Base-by-base conservation (phyloP, 2,113 vertebrate species). In the Aleadryas rufinucha region DNA sequence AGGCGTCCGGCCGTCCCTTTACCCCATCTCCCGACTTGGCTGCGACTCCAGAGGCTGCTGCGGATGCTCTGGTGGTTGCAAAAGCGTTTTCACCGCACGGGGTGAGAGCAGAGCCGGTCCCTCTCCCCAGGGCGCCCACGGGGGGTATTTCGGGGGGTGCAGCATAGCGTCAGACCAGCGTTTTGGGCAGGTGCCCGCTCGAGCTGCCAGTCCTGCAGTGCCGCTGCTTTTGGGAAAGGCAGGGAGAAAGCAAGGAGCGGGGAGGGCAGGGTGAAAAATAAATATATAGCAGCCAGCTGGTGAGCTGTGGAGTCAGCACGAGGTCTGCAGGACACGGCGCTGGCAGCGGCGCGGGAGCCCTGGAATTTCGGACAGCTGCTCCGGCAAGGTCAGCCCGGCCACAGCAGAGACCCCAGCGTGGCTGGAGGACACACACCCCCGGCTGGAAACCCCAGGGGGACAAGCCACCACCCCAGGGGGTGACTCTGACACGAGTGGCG, bases 241-340 rank as follows among this genome's bases (percentile, higher is more conserved):
- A 28, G 63, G 27, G 64, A 84, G 75, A 88, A 87, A 76, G 81
- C 68, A 35, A 56, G n/a, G 66, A 74, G 49, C 5, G 4, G 5
- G 16, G 30, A 16, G 33, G 28, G 12, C 20, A 42, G 74, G 74
- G 50, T 65, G 56, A 77, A 95, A 74, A 95, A 95, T 84, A 96
- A 96, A 95, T 91, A 94, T 89, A 89, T 91, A 86, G 76, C 94
- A 94, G 87, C 85, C 95, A 96, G 96, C 94, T 96, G 95, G 95
- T 70, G 95, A 95, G 94, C 89, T 87, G 95, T 95, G 87, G 95
- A 95, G 95, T 94, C 96, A 96, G 96, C 96, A 95, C 70, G 37
- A 93, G 91, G 90, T 7, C 87, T 64, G 86, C 76, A 89, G 86
- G 93, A 86, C 89, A 4, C 44, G 10, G 90, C 4, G 88, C 91